These are phyloP conservation scores for Pemphredon lugubris DNA, from an alignment of 2,888 invertebrate species.

Conservation along the genomic window DNA sequence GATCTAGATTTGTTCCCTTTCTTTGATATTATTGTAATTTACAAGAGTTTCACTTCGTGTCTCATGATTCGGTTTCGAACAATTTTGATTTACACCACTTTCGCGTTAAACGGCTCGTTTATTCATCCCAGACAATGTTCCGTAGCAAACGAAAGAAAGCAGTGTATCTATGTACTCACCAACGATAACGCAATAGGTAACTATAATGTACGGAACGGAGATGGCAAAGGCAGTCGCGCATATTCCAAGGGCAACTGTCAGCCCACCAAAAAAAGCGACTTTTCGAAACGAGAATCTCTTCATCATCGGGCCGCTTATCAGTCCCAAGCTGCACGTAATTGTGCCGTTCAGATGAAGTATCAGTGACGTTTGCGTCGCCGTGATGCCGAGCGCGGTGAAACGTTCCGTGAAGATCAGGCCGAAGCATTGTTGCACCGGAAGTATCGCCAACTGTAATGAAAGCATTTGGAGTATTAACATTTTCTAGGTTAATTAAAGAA, in stretches of 20 bases:
- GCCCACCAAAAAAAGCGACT: constrained; percentile 76
- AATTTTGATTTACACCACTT: too few species aligned
- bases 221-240: constrained; percentile 77
- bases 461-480: background rate
- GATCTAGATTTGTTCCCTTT: too few species aligned
- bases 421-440: constrained; percentile 80
- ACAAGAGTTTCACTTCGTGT: too few species aligned
- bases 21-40: too few species aligned
- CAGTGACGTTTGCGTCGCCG: constrained; percentile 79
- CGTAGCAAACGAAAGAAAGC: too few species aligned
- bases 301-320: constrained; percentile 80
- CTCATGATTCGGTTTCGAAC: too few species aligned
- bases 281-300: constrained; percentile 77
- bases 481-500: too few species aligned
- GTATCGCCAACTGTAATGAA: constrained; percentile 73
- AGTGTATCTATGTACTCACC: constrained; percentile 62
- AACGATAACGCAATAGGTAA: constrained; percentile 73
- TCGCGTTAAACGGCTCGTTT: too few species aligned
- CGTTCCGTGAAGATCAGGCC: constrained; percentile 80
- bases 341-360: constrained; percentile 80
- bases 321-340: constrained; percentile 79
- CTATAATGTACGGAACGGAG: constrained; percentile 76
- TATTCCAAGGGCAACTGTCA: constrained; percentile 75
- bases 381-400: constrained; percentile 76
- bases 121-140: too few species aligned